A percentile compares a stretch with the other conserved stretches of the same genome.
Evolutionary conservation across 2,888 invertebrate genomes (phyloP).

Genomic region (Beris chalybata): DNA sequence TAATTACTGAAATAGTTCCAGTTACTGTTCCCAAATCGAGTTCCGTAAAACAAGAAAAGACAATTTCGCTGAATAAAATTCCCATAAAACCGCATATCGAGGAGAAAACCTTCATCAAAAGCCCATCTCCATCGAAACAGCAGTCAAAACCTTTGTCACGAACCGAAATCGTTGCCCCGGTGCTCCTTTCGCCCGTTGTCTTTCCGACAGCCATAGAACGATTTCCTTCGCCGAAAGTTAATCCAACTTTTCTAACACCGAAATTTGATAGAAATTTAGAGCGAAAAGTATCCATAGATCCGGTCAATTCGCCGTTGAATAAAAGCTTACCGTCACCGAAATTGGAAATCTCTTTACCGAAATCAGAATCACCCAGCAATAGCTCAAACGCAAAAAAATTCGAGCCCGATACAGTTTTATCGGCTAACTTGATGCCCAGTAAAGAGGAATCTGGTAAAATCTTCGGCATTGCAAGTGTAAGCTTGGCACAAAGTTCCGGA

Average conservation of each 20-base stretch:
- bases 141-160: neutral
- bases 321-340: conserved; percentile 48
- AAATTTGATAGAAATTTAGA: conserved; percentile 51
- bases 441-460: conserved; percentile 58
- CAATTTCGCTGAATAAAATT: neutral
- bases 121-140: conserved; percentile 11
- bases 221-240: conserved; percentile 55
- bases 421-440: conserved; percentile 56
- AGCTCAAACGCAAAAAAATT: conserved; percentile 42
- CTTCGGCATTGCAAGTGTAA: conserved; percentile 57
- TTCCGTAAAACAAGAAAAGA: conserved; percentile 13
- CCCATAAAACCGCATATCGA: neutral
- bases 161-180: neutral
- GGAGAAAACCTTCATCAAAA: conserved; percentile 6
- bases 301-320: conserved; percentile 38
- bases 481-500: conserved; percentile 56
- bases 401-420: conserved; percentile 49
- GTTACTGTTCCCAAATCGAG: conserved; percentile 14
- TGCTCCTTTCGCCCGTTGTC: neutral
- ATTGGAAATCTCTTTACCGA: conserved; percentile 44
- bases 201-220: conserved; percentile 52
- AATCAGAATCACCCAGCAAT: conserved; percentile 36
- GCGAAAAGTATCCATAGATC: conserved; percentile 38
- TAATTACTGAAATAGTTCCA: conserved; percentile 20
- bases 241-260: conserved; percentile 55